phyloP scores from a whole-genome alignment of 37 sponge, comb jelly and placozoan species.

The Beroe ovata region DNA sequence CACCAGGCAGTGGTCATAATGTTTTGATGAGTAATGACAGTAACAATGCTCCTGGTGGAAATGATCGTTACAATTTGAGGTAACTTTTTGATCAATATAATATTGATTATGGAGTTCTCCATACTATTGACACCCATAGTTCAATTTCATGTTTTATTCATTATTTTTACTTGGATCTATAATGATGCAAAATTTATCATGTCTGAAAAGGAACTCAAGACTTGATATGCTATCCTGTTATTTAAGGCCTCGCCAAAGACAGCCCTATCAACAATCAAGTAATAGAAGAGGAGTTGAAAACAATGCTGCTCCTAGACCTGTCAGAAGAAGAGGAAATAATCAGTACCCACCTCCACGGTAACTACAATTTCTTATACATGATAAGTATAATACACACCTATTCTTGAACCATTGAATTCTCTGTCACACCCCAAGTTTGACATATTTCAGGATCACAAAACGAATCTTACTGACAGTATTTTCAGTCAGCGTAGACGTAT shows the following conservation, averaged over 20 bases:
- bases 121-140: neutral
- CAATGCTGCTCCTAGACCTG: neutral
- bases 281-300: neutral
- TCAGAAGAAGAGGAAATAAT: neutral
- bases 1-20: neutral
- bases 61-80: constrained; percentile 23
- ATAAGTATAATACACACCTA: no score
- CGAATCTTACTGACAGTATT: neutral
- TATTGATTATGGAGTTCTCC: neutral
- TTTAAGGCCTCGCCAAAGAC: neutral
- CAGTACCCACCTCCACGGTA: neutral
- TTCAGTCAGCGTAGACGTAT: constrained; percentile 25
- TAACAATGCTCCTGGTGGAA: neutral
- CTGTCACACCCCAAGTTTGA: neutral
- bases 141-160: no score
- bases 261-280: neutral
- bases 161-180: no score
- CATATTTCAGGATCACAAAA: neutral
- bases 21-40: constrained; percentile 18
- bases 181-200: no score
- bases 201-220: neutral
- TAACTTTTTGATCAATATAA: neutral
- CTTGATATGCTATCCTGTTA: neutral
- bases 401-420: no score
- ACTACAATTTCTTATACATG: no score